Evolutionary conservation across 2,797 vertebrate species (phyloP).

Genomic region (Gymnopithys bicolor): DNA sequence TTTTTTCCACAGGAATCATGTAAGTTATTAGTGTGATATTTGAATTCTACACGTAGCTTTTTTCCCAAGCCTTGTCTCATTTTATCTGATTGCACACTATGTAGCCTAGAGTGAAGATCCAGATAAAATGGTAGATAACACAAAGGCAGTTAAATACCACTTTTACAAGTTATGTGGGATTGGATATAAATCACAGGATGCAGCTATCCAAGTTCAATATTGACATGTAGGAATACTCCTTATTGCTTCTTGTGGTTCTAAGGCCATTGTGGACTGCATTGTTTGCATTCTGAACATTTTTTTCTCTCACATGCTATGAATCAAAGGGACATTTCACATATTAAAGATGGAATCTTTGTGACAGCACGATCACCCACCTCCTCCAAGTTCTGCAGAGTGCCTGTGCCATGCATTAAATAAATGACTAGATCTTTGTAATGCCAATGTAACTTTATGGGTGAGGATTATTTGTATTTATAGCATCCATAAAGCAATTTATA

Average conservation of each 20-base stretch:
- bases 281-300: neutral
- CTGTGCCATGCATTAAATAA: slow-evolving; percentile 12
- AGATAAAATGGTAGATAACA: neutral
- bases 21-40: neutral
- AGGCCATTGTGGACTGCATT: neutral
- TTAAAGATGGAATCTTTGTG: slow-evolving; percentile 37
- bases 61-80: neutral
- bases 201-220: neutral
- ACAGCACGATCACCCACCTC: neutral
- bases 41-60: neutral
- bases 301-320: neutral
- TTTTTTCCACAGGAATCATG: neutral
- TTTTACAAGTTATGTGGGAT: neutral
- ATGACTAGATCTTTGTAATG: slow-evolving; percentile 49
- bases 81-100: neutral
- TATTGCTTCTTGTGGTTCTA: neutral
- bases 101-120: neutral
- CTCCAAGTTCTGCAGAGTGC: neutral
- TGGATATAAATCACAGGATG: neutral
- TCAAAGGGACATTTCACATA: slow-evolving; percentile 16
- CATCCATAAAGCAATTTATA: slow-evolving; percentile 56
- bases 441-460: slow-evolving; percentile 54
- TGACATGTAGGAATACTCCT: neutral
- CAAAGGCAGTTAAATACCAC: neutral
- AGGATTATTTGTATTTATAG: slow-evolving; percentile 62